phyloP scores from a whole-genome alignment of 1,140 invertebrate species.

The Drosophila takahashii region DNA sequence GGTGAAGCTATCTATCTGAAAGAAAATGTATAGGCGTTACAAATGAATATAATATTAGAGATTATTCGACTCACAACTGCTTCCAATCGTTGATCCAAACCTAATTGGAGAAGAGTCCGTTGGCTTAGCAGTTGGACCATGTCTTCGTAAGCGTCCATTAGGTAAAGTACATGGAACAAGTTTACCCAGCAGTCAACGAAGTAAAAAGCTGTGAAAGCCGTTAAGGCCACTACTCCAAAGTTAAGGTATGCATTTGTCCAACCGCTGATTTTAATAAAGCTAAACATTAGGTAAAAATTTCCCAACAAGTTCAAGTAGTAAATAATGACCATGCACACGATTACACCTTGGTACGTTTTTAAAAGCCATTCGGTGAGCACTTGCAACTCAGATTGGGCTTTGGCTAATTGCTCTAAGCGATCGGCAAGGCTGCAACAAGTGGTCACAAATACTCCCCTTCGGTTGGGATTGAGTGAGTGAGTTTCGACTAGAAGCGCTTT shows the following conservation, averaged over 20 bases:
- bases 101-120: background rate
- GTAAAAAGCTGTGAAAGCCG: background rate
- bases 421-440: background rate
- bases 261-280: background rate
- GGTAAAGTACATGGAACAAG: background rate
- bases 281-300: background rate
- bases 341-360: background rate
- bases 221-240: no score
- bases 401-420: background rate
- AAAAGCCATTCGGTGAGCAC: background rate
- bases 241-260: no score
- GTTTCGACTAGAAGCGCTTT: background rate
- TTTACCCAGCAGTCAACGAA: background rate
- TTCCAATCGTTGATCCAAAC: background rate
- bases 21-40: no score
- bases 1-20: constrained; percentile 9
- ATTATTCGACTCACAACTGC: background rate
- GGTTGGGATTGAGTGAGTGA: background rate
- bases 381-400: background rate
- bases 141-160: background rate
- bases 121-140: background rate
- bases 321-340: background rate
- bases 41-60: background rate
- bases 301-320: background rate
- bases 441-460: background rate